Conservation (phyloP, 2,113 vertebrate genomes). For the Panthera uncia region DNA sequence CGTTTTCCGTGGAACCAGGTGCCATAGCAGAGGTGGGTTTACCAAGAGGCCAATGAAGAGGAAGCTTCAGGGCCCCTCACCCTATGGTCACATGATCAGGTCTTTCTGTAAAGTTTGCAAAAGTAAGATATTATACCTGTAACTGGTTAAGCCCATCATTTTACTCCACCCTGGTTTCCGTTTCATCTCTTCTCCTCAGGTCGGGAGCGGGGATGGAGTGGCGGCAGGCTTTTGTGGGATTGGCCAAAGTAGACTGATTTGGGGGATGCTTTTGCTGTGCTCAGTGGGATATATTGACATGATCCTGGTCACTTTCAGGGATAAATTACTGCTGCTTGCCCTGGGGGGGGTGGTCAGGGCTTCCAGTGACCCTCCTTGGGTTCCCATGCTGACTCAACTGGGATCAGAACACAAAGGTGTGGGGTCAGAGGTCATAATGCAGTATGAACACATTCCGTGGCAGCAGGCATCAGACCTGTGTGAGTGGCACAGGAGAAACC, state of each 20-base stretch:
- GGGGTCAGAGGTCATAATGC: not conserved
- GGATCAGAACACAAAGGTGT: not conserved
- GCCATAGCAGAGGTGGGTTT: no score
- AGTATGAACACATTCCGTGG: not conserved
- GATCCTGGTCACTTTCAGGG: not conserved
- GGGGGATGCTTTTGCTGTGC: not conserved
- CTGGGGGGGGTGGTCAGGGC: not conserved
- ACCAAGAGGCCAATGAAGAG: not conserved
- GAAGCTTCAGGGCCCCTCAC: not conserved
- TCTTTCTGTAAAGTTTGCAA: not conserved
- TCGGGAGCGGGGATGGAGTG: rapidly evolving
- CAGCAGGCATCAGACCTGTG: not conserved
- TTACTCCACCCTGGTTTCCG: not conserved
- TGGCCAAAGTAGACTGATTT: not conserved
- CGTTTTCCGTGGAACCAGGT: not conserved
- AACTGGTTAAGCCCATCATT: not conserved
- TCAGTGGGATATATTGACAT: not conserved
- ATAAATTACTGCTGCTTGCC: not conserved
- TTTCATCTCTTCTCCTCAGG: rapidly evolving
- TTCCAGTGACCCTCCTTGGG: not conserved
- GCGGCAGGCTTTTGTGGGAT: not conserved
- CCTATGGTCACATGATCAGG: rapidly evolving
- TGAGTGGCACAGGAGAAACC: not conserved
- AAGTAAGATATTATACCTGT: not conserved
- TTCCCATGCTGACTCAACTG: not conserved